These are phyloP conservation scores for Arrhamphus sclerolepis DNA, from an alignment of 2,797 vertebrate species.

Conservation along the genomic window DNA sequence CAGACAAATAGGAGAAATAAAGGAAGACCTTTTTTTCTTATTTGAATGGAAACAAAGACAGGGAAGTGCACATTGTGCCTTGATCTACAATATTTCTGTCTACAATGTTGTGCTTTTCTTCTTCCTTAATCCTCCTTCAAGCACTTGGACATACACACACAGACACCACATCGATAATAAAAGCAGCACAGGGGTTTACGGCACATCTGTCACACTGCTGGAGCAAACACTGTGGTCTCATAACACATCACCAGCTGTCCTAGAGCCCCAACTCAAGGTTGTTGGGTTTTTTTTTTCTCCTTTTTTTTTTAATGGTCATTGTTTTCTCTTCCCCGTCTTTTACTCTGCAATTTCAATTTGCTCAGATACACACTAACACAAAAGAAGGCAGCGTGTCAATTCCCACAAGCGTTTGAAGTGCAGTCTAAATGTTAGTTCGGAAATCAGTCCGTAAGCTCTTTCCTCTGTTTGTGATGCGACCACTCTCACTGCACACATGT, in stretches of 20 bases:
- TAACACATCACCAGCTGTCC: constrained; percentile 64
- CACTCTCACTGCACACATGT: constrained; percentile 31
- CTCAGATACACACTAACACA: constrained; percentile 68
- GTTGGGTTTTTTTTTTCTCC: too few species aligned
- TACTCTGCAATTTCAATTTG: constrained; percentile 66
- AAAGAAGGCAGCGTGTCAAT: constrained; percentile 64
- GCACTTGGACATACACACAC: constrained; percentile 13
- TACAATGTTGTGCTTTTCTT: constrained; percentile 41
- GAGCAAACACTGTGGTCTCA: constrained; percentile 66
- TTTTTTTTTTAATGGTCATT: constrained; percentile 61
- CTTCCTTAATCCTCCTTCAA: constrained; percentile 22
- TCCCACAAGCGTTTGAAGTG: constrained; percentile 72
- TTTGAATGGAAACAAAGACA: constrained; percentile 19
- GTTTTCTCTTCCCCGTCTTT: constrained; percentile 56
- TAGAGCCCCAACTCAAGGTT: constrained; percentile 46
- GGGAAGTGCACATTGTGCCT: constrained; percentile 55
- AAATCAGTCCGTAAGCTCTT: constrained; percentile 37
- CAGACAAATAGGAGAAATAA: background rate
- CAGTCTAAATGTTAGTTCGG: constrained; percentile 59
- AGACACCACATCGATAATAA: constrained; percentile 46
- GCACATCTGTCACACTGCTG: constrained; percentile 78
- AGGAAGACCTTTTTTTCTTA: constrained; percentile 10
- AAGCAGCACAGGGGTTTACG: constrained; percentile 51
- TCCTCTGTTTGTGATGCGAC: constrained; percentile 21
- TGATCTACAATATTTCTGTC: constrained; percentile 46